phyloP scores from a whole-genome alignment of 2,797 vertebrate genomes.

The Chaetodon trifasciatus region DNA sequence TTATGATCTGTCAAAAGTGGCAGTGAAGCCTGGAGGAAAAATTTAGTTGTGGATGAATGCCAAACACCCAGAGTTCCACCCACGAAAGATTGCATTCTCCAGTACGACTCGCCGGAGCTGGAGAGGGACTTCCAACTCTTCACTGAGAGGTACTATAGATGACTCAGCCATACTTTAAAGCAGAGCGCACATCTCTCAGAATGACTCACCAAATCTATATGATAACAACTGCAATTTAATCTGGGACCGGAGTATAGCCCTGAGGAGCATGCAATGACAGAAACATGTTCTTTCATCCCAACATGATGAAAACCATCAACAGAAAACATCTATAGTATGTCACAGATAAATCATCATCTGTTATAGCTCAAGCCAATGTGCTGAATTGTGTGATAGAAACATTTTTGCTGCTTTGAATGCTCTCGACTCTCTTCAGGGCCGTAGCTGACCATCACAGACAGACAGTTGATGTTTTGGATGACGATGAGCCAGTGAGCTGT shows the following conservation, averaged over 20 bases:
- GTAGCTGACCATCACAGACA: constrained; percentile 40
- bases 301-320: background rate
- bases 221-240: constrained; percentile 40
- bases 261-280: background rate
- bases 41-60: constrained; percentile 34
- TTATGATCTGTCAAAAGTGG: constrained; percentile 66
- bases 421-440: constrained; percentile 41
- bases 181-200: constrained; percentile 42
- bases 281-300: constrained; percentile 15
- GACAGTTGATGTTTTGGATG: constrained; percentile 66
- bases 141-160: constrained; percentile 36
- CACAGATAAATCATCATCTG: background rate
- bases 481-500: constrained; percentile 65
- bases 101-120: constrained; percentile 7
- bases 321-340: background rate
- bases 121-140: constrained; percentile 31
- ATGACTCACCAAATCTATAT: constrained; percentile 55
- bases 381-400: background rate
- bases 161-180: constrained; percentile 53
- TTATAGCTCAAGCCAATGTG: background rate
- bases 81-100: constrained; percentile 46
- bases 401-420: constrained; percentile 25
- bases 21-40: constrained; percentile 36
- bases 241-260: constrained; percentile 8
- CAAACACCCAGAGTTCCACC: constrained; percentile 47